A percentile compares a stretch with the other conserved stretches of the same genome.
These are phyloP conservation scores for Pipistrellus kuhlii DNA, from an alignment of 2,797 vertebrate genomes.

Conservation along the genomic window DNA sequence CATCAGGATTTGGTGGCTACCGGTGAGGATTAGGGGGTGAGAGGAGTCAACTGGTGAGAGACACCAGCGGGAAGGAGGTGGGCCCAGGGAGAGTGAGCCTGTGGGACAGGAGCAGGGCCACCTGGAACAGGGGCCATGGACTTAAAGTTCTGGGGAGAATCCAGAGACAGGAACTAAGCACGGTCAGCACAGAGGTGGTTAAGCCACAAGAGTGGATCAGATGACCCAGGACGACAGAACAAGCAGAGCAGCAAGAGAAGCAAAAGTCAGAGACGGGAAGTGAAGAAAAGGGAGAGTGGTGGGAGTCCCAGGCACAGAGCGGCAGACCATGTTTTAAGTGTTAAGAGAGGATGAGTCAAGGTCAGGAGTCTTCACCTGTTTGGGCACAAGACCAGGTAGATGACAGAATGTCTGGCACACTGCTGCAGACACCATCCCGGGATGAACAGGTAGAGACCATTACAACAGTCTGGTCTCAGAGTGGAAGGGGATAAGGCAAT, in stretches of 20 bases:
- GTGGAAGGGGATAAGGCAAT: fast-evolving
- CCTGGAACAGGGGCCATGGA: background rate
- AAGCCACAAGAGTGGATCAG: background rate
- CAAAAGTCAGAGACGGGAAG: background rate
- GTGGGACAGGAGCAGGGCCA: background rate
- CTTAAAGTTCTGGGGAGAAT: background rate
- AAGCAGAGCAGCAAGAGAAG: background rate
- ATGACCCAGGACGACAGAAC: background rate
- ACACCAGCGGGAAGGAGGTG: background rate
- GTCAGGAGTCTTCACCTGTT: too few relatives aligned
- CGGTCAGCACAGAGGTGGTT: fast-evolving
- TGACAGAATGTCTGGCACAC: fast-evolving
- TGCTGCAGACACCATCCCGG: fast-evolving
- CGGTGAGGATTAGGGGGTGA: fast-evolving
- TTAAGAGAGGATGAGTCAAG: background rate
- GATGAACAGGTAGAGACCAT: fast-evolving
- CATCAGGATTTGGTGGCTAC: background rate
- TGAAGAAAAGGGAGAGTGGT: too few relatives aligned
- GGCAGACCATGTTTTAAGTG: fast-evolving
- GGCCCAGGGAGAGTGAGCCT: background rate
- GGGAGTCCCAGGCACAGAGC: background rate
- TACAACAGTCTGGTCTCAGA: background rate
- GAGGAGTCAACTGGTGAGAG: background rate
- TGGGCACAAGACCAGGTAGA: background rate
- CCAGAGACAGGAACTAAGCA: background rate